These are phyloP conservation scores for Otus sunia DNA, from an alignment of 2,113 vertebrate genomes.

Conservation along the genomic window DNA sequence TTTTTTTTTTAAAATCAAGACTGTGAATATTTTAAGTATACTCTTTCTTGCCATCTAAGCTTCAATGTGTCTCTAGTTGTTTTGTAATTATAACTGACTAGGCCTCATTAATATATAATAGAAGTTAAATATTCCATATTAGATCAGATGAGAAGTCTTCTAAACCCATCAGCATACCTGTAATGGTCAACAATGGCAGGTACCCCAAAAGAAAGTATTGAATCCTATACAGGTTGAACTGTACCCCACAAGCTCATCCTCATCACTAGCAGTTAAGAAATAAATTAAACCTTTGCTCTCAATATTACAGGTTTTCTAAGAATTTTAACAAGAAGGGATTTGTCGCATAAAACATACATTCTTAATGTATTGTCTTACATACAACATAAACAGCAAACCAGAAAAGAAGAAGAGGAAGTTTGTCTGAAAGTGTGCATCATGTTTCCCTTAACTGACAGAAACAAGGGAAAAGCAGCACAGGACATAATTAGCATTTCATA, in stretches of 20 bases:
- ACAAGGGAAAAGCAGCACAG: background rate
- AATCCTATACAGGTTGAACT: background rate
- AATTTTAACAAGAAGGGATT: background rate
- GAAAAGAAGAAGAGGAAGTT: background rate
- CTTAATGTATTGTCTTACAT: too few species aligned
- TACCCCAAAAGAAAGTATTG: background rate
- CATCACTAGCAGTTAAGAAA: background rate
- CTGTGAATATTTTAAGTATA: background rate
- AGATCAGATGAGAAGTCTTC: background rate
- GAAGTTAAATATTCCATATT: background rate
- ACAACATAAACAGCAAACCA: background rate
- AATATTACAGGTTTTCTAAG: background rate
- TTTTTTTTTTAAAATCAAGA: background rate
- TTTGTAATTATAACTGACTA: background rate
- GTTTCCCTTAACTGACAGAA: background rate
- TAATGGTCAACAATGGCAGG: background rate
- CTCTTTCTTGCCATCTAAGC: background rate
- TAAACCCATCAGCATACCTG: background rate
- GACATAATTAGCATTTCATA: background rate
- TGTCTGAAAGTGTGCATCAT: background rate
- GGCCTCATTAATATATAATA: background rate
- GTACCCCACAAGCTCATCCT: background rate
- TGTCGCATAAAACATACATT: background rate
- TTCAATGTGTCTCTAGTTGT: background rate
- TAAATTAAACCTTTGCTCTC: background rate